Percentiles rank a stretch among this genome's conserved stretches.
Evolutionary conservation across 2,888 invertebrate species (phyloP).

Genomic region (Limnephilus marmoratus): DNA sequence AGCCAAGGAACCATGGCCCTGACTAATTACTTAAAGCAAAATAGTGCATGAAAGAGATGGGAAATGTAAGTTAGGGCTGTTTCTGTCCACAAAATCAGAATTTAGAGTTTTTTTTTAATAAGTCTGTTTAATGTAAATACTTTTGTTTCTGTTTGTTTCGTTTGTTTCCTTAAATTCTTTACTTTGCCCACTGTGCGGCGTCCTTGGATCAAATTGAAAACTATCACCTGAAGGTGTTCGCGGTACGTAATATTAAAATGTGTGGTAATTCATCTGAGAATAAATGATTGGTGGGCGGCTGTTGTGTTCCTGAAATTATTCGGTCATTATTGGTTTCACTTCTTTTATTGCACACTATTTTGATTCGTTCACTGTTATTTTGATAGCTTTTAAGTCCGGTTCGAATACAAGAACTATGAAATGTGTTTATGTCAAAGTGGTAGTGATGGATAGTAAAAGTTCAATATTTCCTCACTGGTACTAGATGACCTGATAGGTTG

Average conservation of each 20-base stretch:
- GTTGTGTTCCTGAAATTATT: slow-evolving; percentile 10
- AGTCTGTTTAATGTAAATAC: too few species aligned
- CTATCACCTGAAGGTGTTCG: slow-evolving; percentile 49
- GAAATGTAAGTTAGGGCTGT: too few species aligned
- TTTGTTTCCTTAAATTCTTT: neutral
- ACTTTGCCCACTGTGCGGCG: neutral
- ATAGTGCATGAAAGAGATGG: too few species aligned
- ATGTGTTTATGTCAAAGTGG: neutral
- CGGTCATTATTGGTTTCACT: slow-evolving; percentile 6
- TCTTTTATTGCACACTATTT: neutral
- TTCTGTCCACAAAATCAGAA: too few species aligned
- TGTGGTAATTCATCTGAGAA: slow-evolving; percentile 26
- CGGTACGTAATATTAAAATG: slow-evolving; percentile 26
- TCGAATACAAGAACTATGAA: neutral
- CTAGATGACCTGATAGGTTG: neutral
- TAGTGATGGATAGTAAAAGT: neutral
- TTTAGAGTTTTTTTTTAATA: too few species aligned
- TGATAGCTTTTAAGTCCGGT: neutral
- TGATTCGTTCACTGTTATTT: slow-evolving; percentile 4
- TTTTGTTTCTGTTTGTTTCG: neutral
- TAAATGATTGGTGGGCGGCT: slow-evolving; percentile 32
- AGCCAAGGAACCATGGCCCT: too few species aligned
- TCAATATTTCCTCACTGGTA: neutral
- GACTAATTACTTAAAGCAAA: too few species aligned
- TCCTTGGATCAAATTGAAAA: slow-evolving; percentile 41